phyloP scores from a whole-genome alignment of 2,888 invertebrate species.

The Lottia gigantea region DNA sequence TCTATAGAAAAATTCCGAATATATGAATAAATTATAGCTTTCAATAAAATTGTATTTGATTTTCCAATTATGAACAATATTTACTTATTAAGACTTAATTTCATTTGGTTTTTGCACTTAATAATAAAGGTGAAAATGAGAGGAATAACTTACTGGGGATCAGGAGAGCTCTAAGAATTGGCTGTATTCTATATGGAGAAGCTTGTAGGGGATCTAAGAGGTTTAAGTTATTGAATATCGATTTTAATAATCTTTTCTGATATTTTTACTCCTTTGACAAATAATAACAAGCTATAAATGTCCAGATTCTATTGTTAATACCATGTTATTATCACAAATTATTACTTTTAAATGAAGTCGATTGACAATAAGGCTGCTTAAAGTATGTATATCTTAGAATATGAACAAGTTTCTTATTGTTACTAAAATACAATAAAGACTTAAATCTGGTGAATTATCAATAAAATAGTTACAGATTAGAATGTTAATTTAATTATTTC shows the following conservation, averaged over 20 bases:
- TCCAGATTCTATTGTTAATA: background rate
- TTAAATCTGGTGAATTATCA: conserved; percentile 6
- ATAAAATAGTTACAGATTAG: conserved; percentile 2
- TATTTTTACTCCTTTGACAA: background rate
- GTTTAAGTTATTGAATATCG: conserved; percentile 2
- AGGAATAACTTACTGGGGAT: no score
- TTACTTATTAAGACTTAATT: no score
- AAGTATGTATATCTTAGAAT: conserved; percentile 8
- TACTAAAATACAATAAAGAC: background rate
- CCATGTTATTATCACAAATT: conserved; percentile 4
- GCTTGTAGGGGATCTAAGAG: background rate
- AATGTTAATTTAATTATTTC: background rate
- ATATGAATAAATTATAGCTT: no score
- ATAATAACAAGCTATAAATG: conserved; percentile 3
- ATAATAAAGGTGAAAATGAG: no score
- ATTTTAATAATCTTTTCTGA: conserved; percentile 2
- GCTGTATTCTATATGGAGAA: no score
- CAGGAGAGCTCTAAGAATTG: no score
- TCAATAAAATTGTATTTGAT: no score
- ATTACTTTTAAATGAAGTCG: conserved; percentile 3
- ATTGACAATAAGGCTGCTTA: background rate
- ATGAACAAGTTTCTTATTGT: background rate
- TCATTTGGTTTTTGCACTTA: no score
- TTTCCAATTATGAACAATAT: no score
- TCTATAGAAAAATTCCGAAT: no score